phyloP scores from a whole-genome alignment of 2,797 vertebrate genomes.

The Lagorchestes hirsutus region DNA sequence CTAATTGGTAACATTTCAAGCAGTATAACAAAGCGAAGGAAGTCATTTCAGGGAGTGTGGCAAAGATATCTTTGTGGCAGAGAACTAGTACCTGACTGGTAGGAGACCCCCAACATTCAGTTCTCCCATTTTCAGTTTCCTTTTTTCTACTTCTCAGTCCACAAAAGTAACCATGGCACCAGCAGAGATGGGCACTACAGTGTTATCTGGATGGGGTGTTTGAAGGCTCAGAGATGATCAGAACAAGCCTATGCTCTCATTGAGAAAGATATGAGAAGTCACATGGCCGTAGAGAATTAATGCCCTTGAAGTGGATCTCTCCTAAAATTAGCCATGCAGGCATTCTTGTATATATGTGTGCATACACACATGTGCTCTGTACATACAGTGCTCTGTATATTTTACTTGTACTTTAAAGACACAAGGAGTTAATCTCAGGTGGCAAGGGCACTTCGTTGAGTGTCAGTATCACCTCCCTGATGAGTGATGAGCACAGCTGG shows the following conservation, averaged over 20 bases:
- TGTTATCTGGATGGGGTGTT: background rate
- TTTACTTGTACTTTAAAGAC: background rate
- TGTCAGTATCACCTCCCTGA: background rate
- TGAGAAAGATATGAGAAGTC: background rate
- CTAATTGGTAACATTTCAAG: background rate
- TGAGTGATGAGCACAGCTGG: background rate
- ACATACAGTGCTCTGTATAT: too few species aligned
- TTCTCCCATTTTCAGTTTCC: background rate
- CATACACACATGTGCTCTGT: too few species aligned
- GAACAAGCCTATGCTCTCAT: background rate
- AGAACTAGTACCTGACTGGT: background rate
- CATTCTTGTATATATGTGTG: background rate
- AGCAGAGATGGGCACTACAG: background rate
- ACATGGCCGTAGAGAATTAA: background rate
- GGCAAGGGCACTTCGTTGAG: background rate
- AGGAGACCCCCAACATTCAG: rapidly evolving
- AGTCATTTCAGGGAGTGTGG: background rate
- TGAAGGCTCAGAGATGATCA: background rate
- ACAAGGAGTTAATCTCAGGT: too few species aligned
- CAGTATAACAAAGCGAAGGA: background rate
- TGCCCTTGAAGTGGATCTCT: background rate
- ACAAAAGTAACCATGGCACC: background rate
- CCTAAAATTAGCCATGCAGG: background rate
- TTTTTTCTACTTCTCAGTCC: background rate
- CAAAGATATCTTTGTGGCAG: background rate